phyloP scores from a whole-genome alignment of 2,797 vertebrate species.

The Tarsius wallacei region DNA sequence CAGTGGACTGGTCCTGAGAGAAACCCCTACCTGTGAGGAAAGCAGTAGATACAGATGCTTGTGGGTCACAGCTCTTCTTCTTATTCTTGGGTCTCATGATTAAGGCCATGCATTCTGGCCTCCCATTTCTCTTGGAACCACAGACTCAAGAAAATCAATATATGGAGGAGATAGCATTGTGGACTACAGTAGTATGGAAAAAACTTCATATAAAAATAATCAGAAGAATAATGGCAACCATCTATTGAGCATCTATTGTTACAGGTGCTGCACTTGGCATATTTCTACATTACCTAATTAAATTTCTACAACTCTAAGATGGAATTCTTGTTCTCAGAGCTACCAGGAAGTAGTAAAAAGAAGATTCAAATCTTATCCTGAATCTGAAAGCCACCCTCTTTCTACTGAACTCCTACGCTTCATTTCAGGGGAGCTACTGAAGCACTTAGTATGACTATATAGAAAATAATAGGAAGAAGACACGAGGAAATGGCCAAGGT shows the following conservation, averaged over 20 bases:
- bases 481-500: neutral
- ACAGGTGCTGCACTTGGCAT: neutral
- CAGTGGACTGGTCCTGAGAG: neutral
- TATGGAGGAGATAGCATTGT: neutral
- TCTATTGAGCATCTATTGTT: neutral
- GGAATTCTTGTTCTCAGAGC: slow-evolving; percentile 31
- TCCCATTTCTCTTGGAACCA: neutral
- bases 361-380: neutral
- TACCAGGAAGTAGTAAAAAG: neutral
- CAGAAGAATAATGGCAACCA: neutral
- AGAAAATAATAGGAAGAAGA: neutral
- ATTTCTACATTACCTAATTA: neutral
- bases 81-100: neutral
- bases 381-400: slow-evolving; percentile 4
- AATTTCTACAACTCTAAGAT: neutral
- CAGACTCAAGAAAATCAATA: slow-evolving; percentile 43
- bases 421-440: neutral
- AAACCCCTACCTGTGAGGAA: neutral
- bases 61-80: neutral
- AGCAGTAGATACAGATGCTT: no score
- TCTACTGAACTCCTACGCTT: neutral
- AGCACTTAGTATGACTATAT: neutral
- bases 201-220: slow-evolving; percentile 42
- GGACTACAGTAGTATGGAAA: neutral
- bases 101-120: neutral